phyloP scores from a whole-genome alignment of 1,140 invertebrate species.

The Pogonognathellus flavescens region DNA sequence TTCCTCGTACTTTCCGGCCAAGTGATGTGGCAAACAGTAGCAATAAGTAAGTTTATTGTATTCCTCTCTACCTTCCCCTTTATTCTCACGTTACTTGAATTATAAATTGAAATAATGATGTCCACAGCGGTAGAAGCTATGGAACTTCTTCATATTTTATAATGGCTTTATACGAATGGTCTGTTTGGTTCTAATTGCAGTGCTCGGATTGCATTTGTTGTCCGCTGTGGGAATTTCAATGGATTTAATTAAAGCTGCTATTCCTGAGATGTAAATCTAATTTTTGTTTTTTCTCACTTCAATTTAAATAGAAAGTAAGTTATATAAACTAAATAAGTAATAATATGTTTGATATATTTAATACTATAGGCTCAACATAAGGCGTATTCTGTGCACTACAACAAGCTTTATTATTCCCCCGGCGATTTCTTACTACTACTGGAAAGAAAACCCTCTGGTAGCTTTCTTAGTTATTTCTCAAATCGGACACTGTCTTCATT shows the following conservation, averaged over 20 bases:
- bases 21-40: slow-evolving; percentile 29
- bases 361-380: neutral
- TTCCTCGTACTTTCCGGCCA: slow-evolving; percentile 32
- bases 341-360: neutral
- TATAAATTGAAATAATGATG: neutral
- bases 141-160: neutral
- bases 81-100: neutral
- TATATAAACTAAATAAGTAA: neutral
- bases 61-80: neutral
- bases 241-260: neutral
- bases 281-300: neutral
- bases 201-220: neutral
- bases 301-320: neutral
- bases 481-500: slow-evolving; percentile 15
- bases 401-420: neutral
- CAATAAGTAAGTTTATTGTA: slow-evolving; percentile 9
- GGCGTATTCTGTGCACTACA: neutral
- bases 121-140: neutral
- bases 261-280: neutral
- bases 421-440: neutral
- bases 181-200: neutral
- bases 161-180: neutral
- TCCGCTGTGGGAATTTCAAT: neutral
- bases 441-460: neutral
- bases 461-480: slow-evolving; percentile 8